phyloP scores from a whole-genome alignment of 2,888 invertebrate genomes.

The Nephrotoma appendiculata region DNA sequence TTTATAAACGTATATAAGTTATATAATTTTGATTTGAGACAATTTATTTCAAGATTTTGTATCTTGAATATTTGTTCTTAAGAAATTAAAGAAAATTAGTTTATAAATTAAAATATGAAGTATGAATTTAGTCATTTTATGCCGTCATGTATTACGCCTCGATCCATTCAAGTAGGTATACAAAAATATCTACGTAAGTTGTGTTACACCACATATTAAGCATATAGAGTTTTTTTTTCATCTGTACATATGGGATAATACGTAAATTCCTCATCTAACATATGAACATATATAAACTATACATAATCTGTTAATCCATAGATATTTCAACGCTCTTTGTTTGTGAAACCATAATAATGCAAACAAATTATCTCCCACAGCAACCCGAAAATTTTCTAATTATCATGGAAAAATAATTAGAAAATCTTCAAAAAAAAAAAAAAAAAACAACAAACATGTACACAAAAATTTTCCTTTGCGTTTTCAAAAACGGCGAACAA shows the following conservation, averaged over 20 bases:
- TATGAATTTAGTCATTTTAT: neutral
- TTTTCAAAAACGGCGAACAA: neutral
- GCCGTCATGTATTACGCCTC: neutral
- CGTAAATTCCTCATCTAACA: neutral
- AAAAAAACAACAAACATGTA: neutral
- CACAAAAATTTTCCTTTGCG: neutral
- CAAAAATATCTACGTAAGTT: neutral
- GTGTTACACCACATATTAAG: neutral
- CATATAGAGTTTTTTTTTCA: neutral
- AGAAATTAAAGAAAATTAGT: neutral
- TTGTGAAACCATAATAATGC: neutral
- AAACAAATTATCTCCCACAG: neutral
- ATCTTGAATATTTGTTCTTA: neutral
- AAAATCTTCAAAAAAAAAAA: neutral
- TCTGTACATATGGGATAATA: neutral
- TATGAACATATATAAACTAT: neutral
- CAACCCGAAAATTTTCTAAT: neutral
- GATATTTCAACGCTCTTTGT: neutral
- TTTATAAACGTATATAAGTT: neutral
- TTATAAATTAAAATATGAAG: neutral
- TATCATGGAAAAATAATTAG: neutral
- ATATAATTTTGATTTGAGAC: neutral
- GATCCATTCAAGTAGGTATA: neutral
- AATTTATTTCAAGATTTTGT: neutral
- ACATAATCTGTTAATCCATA: neutral